phyloP scores from a whole-genome alignment of 1,140 invertebrate genomes.

The Belonocnema kinseyi region DNA sequence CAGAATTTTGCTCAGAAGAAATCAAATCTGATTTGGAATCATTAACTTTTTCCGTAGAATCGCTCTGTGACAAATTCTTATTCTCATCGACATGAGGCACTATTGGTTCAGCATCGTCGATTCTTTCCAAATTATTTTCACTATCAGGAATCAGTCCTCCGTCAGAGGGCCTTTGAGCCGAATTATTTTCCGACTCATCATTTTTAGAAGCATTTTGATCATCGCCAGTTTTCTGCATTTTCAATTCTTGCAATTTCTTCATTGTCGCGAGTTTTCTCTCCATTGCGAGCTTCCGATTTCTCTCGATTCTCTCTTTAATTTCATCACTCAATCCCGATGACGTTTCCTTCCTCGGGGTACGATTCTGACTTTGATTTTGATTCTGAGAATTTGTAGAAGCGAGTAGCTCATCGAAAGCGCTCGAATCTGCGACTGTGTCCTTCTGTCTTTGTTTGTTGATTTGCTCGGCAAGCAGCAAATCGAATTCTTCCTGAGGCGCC shows the following conservation, averaged over 20 bases:
- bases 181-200: background rate
- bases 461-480: slow-evolving; percentile 73
- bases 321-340: slow-evolving; percentile 55
- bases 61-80: slow-evolving; percentile 42
- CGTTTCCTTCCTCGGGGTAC: background rate
- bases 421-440: background rate
- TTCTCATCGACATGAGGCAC: slow-evolving; percentile 34
- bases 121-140: background rate
- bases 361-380: background rate
- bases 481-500: slow-evolving; percentile 72
- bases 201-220: background rate
- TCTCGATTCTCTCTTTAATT: slow-evolving; percentile 59
- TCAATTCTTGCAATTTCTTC: slow-evolving; percentile 39
- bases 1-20: background rate
- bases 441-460: slow-evolving; percentile 45
- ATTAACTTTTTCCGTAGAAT: slow-evolving; percentile 39
- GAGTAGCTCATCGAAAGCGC: slow-evolving; percentile 45
- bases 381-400: slow-evolving; percentile 23
- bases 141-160: no score
- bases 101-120: slow-evolving; percentile 4
- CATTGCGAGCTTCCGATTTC: slow-evolving; percentile 60
- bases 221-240: slow-evolving; percentile 18
- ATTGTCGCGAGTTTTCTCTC: slow-evolving; percentile 54
- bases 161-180: background rate
- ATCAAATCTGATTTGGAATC: slow-evolving; percentile 39